Evolutionary conservation across 2,888 invertebrate species (phyloP).

Genomic region (Clunio marinus): DNA sequence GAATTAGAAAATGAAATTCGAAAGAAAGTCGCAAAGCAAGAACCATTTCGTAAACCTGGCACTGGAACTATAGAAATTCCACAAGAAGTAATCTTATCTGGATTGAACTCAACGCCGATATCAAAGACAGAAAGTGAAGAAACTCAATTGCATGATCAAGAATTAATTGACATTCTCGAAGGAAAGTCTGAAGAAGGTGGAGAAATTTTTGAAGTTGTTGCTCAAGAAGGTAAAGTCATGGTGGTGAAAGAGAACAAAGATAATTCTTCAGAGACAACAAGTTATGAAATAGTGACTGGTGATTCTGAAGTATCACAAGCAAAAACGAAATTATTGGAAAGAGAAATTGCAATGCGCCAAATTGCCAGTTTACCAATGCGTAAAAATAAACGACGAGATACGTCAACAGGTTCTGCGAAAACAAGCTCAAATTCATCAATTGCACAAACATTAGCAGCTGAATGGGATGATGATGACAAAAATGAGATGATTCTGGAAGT

Average conservation of each 20-base stretch:
- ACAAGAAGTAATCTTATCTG: slow-evolving; percentile 38
- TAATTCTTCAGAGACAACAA: neutral
- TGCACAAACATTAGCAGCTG: slow-evolving; percentile 47
- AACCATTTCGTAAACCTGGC: neutral
- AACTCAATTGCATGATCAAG: slow-evolving; percentile 20
- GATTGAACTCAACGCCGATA: neutral
- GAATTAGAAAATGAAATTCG: slow-evolving; percentile 29
- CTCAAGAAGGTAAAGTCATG: slow-evolving; percentile 57
- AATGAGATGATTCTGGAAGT: slow-evolving; percentile 29
- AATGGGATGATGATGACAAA: slow-evolving; percentile 50
- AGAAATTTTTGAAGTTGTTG: slow-evolving; percentile 53
- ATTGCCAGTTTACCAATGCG: slow-evolving; percentile 42
- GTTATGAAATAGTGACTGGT: slow-evolving; percentile 16
- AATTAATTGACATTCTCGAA: slow-evolving; percentile 32
- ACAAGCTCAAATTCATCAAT: slow-evolving; percentile 43
- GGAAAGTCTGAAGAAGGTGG: slow-evolving; percentile 44
- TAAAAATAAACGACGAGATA: slow-evolving; percentile 41
- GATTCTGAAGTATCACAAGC: slow-evolving; percentile 43
- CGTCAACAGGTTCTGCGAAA: slow-evolving; percentile 41
- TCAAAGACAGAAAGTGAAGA: neutral
- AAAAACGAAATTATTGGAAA: slow-evolving; percentile 46
- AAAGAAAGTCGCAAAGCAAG: slow-evolving; percentile 10
- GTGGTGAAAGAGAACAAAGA: slow-evolving; percentile 46
- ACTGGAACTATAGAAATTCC: slow-evolving; percentile 40
- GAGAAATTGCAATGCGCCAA: slow-evolving; percentile 49